Evolutionary conservation across 2,888 invertebrate species (phyloP).

Genomic region (Tinea pellionella): DNA sequence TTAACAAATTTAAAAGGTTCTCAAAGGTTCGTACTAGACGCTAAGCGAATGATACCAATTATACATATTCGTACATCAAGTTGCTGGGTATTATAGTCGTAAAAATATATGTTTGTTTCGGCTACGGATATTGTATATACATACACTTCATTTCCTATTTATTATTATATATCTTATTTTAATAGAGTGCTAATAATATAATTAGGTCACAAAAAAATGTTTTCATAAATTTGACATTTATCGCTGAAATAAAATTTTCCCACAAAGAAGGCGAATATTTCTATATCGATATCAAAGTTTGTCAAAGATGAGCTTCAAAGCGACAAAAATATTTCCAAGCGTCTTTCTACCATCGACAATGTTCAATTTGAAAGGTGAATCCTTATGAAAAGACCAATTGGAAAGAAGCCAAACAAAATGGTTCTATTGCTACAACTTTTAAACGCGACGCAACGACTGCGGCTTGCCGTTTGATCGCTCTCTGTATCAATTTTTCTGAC

Average conservation of each 20-base stretch:
- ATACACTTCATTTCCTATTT: neutral
- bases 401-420: conserved; percentile 48
- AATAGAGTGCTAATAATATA: neutral
- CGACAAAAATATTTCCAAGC: conserved; percentile 5
- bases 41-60: neutral
- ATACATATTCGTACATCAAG: neutral
- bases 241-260: neutral
- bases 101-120: too few relatives aligned
- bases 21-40: too few relatives aligned
- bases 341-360: neutral
- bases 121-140: too few relatives aligned
- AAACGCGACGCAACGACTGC: conserved; percentile 19
- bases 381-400: conserved; percentile 45
- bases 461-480: conserved; percentile 7
- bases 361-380: conserved; percentile 40
- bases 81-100: too few relatives aligned
- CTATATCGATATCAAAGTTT: conserved; percentile 3
- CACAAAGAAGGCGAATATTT: neutral
- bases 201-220: neutral
- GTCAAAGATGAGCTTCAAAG: neutral
- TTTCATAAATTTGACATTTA: neutral
- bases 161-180: neutral
- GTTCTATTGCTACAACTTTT: conserved; percentile 30
- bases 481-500: neutral
- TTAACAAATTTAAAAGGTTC: too few relatives aligned